Evolutionary conservation across 2,113 vertebrate genomes (phyloP).

Genomic region (Triplophysa dalaica): DNA sequence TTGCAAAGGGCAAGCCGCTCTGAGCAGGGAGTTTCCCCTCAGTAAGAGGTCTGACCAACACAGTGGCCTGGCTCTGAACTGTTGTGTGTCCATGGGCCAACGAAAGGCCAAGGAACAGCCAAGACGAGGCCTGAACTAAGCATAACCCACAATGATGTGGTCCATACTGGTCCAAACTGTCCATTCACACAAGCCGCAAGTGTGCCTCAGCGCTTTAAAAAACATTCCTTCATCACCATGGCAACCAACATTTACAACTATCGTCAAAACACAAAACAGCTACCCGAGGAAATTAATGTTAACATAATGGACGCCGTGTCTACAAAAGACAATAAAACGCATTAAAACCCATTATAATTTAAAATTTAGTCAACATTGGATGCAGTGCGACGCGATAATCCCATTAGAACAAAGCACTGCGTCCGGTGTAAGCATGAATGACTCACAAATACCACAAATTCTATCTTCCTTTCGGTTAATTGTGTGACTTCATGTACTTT

Average conservation of each 20-base stretch:
- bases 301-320: no score
- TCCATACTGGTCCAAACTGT: conserved; percentile 23
- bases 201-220: conserved; percentile 35
- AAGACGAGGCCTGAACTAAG: conserved; percentile 26
- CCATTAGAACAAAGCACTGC: background rate
- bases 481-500: background rate
- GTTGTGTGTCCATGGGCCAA: conserved; percentile 25
- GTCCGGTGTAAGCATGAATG: background rate
- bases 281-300: no score
- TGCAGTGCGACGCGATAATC: no score
- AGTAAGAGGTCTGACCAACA: conserved; percentile 29
- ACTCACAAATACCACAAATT: conserved; percentile 20
- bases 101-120: conserved; percentile 3
- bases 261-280: background rate
- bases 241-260: conserved; percentile 49
- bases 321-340: no score
- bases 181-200: conserved; percentile 46
- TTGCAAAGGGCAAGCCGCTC: conserved; percentile 29
- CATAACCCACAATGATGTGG: conserved; percentile 45
- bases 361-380: no score
- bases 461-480: background rate
- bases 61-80: conserved; percentile 33
- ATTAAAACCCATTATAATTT: no score
- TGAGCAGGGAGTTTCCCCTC: conserved; percentile 46
- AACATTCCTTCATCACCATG: conserved; percentile 53